phyloP scores from a whole-genome alignment of 2,888 invertebrate genomes.

The Blastobasis lacticolella region DNA sequence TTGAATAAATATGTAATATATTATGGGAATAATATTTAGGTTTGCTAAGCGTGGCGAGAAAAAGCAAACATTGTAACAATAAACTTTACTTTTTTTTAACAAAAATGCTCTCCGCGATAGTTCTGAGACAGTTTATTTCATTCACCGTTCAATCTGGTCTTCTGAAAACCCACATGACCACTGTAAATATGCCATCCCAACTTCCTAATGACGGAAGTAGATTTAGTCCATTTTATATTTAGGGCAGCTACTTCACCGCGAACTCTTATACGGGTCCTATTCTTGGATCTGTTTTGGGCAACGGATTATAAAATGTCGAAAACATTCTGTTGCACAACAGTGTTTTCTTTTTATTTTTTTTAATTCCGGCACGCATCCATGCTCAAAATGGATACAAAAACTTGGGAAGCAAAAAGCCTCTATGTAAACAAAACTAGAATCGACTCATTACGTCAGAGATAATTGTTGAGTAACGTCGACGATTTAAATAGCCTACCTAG shows the following conservation, averaged over 20 bases:
- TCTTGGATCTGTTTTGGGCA: constrained; percentile 18
- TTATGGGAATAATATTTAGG: no score
- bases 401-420: constrained; percentile 9
- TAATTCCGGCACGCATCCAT: no score
- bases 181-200: constrained; percentile 29
- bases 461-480: constrained; percentile 11
- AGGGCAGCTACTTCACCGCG: constrained; percentile 21
- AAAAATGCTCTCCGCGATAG: no score
- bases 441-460: constrained; percentile 19
- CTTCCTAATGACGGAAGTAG: constrained; percentile 20
- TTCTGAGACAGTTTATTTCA: no score
- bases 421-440: constrained; percentile 60
- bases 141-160: background rate
- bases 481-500: no score
- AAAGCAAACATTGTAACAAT: no score
- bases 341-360: no score
- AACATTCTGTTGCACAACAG: no score
- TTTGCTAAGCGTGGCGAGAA: no score
- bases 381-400: background rate
- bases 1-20: no score
- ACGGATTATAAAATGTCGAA: constrained; percentile 9
- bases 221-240: constrained; percentile 26
- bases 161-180: constrained; percentile 7
- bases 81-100: no score
- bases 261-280: constrained; percentile 19